Conservation (phyloP, 2,888 invertebrate genomes). For the Allolobophora icterica region DNA sequence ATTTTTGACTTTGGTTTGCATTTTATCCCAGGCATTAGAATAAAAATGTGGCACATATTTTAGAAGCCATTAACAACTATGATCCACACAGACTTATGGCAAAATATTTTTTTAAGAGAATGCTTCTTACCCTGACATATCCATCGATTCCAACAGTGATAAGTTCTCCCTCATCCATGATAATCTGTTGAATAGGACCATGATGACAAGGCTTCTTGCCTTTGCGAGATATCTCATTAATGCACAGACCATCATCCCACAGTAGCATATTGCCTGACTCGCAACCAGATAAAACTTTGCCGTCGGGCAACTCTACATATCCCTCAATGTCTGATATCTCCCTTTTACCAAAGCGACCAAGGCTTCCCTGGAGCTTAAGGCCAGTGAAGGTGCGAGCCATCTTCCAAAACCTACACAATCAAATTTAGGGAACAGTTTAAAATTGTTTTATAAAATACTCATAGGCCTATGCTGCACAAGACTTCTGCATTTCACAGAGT, state of each 20-base stretch:
- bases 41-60: background rate
- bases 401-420: slow-evolving; percentile 81
- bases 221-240: slow-evolving; percentile 69
- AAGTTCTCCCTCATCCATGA: slow-evolving; percentile 70
- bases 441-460: background rate
- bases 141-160: slow-evolving; percentile 69
- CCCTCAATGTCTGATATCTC: slow-evolving; percentile 90
- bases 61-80: background rate
- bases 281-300: slow-evolving; percentile 86
- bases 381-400: slow-evolving; percentile 90
- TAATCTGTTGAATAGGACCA: slow-evolving; percentile 75
- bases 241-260: slow-evolving; percentile 88
- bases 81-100: background rate
- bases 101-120: background rate
- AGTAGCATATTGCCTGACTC: slow-evolving; percentile 90
- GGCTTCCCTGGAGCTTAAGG: slow-evolving; percentile 82
- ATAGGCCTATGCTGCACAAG: background rate
- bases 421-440: background rate
- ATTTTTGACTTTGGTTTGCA: background rate
- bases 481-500: background rate
- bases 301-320: slow-evolving; percentile 84
- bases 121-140: slow-evolving; percentile 61
- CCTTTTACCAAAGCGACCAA: slow-evolving; percentile 88
- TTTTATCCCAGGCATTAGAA: background rate
- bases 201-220: slow-evolving; percentile 77